These are phyloP conservation scores for Terrapene triunguis DNA, from an alignment of 2,113 vertebrate genomes.

Conservation along the genomic window DNA sequence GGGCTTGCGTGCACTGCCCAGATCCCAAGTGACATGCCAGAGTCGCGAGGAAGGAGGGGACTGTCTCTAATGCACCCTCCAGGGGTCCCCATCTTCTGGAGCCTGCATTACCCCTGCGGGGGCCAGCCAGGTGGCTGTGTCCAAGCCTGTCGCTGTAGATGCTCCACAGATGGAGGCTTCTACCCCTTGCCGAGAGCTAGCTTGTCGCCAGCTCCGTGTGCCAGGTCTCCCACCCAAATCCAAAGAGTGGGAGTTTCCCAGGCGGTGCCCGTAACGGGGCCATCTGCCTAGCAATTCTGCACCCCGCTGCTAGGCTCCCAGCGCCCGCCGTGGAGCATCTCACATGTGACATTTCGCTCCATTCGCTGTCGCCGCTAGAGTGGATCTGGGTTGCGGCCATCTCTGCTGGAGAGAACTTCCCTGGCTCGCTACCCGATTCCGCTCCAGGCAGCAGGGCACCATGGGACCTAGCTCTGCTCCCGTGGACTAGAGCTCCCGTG, in stretches of 20 bases:
- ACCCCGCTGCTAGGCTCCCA: background rate
- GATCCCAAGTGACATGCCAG: background rate
- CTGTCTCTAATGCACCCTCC: background rate
- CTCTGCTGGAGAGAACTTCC: background rate
- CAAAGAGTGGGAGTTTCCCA: background rate
- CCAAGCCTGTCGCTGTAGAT: background rate
- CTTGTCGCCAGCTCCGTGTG: background rate
- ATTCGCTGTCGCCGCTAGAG: background rate
- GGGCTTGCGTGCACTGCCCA: background rate
- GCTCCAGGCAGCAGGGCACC: background rate
- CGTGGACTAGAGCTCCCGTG: background rate
- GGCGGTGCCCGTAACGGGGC: background rate
- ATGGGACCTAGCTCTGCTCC: too few species aligned
- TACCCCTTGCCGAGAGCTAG: background rate
- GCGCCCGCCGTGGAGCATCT: background rate
- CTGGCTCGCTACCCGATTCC: background rate
- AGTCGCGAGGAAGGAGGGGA: background rate
- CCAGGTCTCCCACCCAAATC: background rate
- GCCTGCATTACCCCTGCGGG: background rate
- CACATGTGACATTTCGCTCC: background rate
- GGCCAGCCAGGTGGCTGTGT: background rate
- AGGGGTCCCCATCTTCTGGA: background rate
- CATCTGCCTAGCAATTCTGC: background rate
- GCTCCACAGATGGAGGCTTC: background rate
- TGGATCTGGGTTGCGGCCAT: background rate